Evolutionary conservation across 2,888 invertebrate genomes (phyloP).

Genomic region (Agrochola litura): DNA sequence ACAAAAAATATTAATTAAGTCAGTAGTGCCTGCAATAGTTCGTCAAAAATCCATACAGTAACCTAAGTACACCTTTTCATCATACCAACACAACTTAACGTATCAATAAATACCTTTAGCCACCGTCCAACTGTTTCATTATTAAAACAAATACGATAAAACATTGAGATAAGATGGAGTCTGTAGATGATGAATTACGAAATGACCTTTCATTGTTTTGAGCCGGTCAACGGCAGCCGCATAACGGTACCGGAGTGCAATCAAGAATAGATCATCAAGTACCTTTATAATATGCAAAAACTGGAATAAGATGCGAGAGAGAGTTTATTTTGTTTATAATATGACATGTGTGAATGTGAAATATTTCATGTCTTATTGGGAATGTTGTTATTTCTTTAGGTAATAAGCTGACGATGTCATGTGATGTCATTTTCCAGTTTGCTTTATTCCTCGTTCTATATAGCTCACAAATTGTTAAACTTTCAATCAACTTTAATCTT

Average conservation of each 20-base stretch:
- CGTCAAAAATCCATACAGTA: background rate
- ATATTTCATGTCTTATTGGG: background rate
- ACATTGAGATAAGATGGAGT: slow-evolving; percentile 72
- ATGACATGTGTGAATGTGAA: slow-evolving; percentile 26
- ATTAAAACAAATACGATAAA: slow-evolving; percentile 63
- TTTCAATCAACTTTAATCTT: background rate
- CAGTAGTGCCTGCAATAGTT: background rate
- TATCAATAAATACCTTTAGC: slow-evolving; percentile 42
- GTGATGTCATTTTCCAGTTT: background rate
- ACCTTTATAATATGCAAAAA: slow-evolving; percentile 70
- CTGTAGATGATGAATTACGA: slow-evolving; percentile 76
- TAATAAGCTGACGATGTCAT: background rate
- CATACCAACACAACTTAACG: background rate
- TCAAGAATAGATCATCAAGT: slow-evolving; percentile 75
- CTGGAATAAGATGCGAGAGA: slow-evolving; percentile 64
- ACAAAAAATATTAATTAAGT: background rate
- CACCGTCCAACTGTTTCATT: slow-evolving; percentile 43
- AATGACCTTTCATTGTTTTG: slow-evolving; percentile 75
- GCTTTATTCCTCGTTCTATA: background rate
- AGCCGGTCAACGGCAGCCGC: slow-evolving; percentile 67
- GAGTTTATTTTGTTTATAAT: slow-evolving; percentile 42
- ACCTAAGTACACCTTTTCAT: background rate
- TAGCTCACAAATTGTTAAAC: no score
- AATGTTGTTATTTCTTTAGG: background rate
- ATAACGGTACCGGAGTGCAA: slow-evolving; percentile 71